A percentile compares a stretch with the other conserved stretches of the same genome.
These are phyloP conservation scores for Picathartes gymnocephalus DNA, from an alignment of 2,113 vertebrate species.

Conservation along the genomic window DNA sequence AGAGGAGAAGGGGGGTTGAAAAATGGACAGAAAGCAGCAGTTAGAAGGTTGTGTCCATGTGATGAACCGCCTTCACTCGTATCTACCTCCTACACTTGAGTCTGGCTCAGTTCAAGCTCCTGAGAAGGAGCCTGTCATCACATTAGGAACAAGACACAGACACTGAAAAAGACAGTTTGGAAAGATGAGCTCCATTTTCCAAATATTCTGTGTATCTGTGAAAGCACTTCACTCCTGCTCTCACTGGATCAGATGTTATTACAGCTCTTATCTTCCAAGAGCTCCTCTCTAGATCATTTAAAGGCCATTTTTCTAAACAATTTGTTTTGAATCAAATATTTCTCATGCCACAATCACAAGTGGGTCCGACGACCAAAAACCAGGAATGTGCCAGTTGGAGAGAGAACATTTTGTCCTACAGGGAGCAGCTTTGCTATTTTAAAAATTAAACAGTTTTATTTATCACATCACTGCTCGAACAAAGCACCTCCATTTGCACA, in stretches of 20 bases:
- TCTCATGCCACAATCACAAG: not conserved
- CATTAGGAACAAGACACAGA: not conserved
- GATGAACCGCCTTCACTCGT: not conserved
- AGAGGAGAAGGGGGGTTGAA: not conserved
- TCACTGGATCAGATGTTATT: not conserved
- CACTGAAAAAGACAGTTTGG: not conserved
- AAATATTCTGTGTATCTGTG: not conserved
- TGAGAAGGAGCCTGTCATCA: not conserved
- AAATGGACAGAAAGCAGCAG: not conserved
- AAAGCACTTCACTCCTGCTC: not conserved
- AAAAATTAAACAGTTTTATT: not conserved
- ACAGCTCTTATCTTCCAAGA: not conserved
- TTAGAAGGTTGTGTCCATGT: not conserved
- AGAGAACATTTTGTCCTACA: not conserved
- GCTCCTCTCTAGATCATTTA: not conserved
- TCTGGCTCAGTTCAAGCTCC: not conserved
- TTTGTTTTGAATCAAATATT: not conserved
- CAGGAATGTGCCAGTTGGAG: not conserved
- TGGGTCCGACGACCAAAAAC: rapidly evolving
- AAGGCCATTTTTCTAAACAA: not conserved
- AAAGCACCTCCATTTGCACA: not conserved
- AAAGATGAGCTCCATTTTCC: not conserved
- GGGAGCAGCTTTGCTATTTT: not conserved
- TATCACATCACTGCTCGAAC: not conserved
- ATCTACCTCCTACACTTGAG: not conserved